Evolutionary conservation across 2,888 invertebrate genomes (phyloP).

Genomic region (Phalangium opilio): DNA sequence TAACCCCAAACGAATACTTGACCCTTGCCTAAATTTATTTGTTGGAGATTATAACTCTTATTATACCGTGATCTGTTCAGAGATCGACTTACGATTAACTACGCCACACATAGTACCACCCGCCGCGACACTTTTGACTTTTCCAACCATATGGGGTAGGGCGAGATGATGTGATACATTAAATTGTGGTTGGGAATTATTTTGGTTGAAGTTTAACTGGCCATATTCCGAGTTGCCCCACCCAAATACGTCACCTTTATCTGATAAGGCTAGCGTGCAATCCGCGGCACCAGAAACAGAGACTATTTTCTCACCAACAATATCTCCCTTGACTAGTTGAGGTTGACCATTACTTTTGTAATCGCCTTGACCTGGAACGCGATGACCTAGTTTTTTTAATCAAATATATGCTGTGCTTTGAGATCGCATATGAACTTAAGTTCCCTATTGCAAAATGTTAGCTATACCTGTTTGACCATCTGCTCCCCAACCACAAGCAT

Average conservation of each 20-base stretch:
- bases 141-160: constrained; percentile 42
- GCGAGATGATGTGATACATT: constrained; percentile 37
- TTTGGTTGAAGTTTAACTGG: constrained; percentile 47
- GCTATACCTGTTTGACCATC: constrained; percentile 75
- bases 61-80: too few species aligned
- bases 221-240: constrained; percentile 95
- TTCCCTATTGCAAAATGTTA: neutral
- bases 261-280: constrained; percentile 77
- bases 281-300: constrained; percentile 66
- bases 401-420: neutral
- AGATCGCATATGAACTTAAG: neutral
- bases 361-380: constrained; percentile 22
- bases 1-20: constrained; percentile 86
- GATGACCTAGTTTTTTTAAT: neutral
- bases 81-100: constrained; percentile 58
- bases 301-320: constrained; percentile 60
- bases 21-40: constrained; percentile 41
- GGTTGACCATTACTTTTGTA: constrained; percentile 26
- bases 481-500: constrained; percentile 80
- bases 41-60: too few species aligned
- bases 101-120: constrained; percentile 75
- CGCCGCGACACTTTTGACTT: constrained; percentile 59
- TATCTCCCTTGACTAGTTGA: constrained; percentile 53
- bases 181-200: constrained; percentile 25
- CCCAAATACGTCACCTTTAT: constrained; percentile 79